Evolutionary conservation across 2,113 vertebrate species (phyloP).

Genomic region (Camelus dromedarius): DNA sequence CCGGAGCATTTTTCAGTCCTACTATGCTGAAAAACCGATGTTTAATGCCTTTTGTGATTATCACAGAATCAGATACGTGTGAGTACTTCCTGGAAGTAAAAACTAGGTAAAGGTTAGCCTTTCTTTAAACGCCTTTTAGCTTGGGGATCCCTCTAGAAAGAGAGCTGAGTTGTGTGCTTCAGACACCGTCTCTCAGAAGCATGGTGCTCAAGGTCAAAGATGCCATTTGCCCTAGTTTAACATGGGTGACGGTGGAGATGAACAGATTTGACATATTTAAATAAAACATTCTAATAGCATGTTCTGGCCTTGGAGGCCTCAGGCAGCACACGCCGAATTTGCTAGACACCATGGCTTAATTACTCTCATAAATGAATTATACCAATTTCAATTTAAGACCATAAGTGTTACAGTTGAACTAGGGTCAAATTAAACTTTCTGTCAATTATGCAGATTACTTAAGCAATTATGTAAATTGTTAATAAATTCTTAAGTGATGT

Average conservation of each 20-base stretch:
- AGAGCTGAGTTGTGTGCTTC: constrained; percentile 67
- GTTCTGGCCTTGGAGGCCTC: constrained; percentile 89
- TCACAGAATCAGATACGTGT: not conserved
- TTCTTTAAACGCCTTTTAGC: constrained; percentile 24
- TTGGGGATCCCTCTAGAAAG: constrained; percentile 61
- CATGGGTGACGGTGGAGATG: constrained; percentile 83
- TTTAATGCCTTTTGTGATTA: not conserved
- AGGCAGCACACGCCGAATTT: constrained; percentile 90
- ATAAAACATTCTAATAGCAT: constrained; percentile 90
- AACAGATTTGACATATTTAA: constrained; percentile 91
- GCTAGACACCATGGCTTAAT: constrained; percentile 93
- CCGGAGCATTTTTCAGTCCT: not conserved
- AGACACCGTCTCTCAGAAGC: constrained; percentile 77
- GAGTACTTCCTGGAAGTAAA: not conserved
- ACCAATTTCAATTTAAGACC: constrained; percentile 92
- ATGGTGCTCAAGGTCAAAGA: constrained; percentile 86
- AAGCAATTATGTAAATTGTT: constrained; percentile 91
- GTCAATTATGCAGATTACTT: constrained; percentile 91
- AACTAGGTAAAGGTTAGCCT: not conserved
- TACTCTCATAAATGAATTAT: constrained; percentile 95
- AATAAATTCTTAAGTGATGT: constrained; percentile 90
- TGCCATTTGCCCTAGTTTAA: constrained; percentile 87
- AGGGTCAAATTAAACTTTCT: constrained; percentile 91
- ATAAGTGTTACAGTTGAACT: constrained; percentile 91
- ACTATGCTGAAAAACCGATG: not conserved